Conservation (phyloP, 2,113 vertebrate species). For the Nyctibius bracteatus region DNA sequence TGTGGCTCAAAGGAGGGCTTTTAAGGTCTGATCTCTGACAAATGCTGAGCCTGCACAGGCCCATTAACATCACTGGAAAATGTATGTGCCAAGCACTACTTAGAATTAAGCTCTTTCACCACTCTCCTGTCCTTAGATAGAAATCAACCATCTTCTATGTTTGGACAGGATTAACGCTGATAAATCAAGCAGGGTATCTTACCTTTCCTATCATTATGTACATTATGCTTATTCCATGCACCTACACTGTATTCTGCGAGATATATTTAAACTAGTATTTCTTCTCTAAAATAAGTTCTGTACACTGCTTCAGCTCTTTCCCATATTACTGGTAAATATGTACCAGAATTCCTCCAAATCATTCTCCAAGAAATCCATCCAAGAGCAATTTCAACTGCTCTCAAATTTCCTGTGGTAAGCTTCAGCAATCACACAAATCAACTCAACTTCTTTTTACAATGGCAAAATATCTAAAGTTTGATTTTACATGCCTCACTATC, state of each 20-base stretch:
- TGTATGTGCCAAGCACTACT: not conserved
- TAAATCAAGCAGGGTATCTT: not conserved
- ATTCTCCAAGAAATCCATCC: not conserved
- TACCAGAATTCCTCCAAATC: not conserved
- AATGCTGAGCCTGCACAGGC: conserved; percentile 35
- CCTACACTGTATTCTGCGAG: not conserved
- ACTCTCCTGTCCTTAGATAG: not conserved
- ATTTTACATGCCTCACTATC: not conserved
- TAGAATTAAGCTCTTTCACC: not conserved
- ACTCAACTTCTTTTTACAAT: not conserved
- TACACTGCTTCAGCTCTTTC: not conserved
- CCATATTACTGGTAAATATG: not conserved
- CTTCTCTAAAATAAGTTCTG: not conserved
- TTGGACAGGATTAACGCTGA: not conserved
- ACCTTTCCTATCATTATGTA: not conserved
- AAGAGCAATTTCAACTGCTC: not conserved
- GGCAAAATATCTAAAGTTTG: not conserved
- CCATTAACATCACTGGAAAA: conserved; percentile 26
- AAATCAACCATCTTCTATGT: not conserved
- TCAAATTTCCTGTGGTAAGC: not conserved
- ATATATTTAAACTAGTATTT: not conserved
- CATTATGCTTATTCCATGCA: not conserved
- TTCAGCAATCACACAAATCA: not conserved
- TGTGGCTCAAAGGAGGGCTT: conserved; percentile 30
- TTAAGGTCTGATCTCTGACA: conserved; percentile 39